These are phyloP conservation scores for Falco punctatus DNA, from an alignment of 2,113 vertebrate genomes.

Conservation along the genomic window DNA sequence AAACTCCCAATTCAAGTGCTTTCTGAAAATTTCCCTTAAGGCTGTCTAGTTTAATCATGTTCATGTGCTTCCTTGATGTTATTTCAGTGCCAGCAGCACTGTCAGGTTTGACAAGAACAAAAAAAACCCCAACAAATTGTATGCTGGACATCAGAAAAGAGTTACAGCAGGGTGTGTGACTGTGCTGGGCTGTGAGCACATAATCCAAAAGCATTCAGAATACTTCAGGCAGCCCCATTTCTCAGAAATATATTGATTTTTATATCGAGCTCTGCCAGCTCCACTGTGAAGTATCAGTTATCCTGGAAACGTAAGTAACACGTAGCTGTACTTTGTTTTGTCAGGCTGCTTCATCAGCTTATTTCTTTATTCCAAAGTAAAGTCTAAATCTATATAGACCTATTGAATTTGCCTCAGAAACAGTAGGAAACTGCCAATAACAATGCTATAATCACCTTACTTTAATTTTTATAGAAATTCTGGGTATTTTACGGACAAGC, in stretches of 20 bases:
- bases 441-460: neutral
- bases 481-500: neutral
- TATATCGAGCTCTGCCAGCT: neutral
- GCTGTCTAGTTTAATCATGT: neutral
- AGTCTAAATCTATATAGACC: neutral
- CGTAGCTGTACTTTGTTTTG: neutral
- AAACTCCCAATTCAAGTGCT: neutral
- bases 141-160: neutral
- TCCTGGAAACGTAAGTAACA: neutral
- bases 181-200: neutral
- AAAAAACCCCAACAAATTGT: neutral
- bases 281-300: neutral
- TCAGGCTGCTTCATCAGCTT: neutral
- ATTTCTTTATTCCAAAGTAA: neutral
- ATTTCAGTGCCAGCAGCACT: slow-evolving; percentile 21
- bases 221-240: neutral
- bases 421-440: neutral
- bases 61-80: neutral
- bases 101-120: neutral
- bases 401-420: neutral
- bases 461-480: neutral
- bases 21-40: neutral
- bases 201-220: neutral
- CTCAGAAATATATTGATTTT: slow-evolving; percentile 6
- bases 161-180: neutral